Evolutionary conservation across 2,888 invertebrate genomes (phyloP), one percentile per base, ranked within the genome.

Genomic region (Linhomoeus sp.): DNA sequence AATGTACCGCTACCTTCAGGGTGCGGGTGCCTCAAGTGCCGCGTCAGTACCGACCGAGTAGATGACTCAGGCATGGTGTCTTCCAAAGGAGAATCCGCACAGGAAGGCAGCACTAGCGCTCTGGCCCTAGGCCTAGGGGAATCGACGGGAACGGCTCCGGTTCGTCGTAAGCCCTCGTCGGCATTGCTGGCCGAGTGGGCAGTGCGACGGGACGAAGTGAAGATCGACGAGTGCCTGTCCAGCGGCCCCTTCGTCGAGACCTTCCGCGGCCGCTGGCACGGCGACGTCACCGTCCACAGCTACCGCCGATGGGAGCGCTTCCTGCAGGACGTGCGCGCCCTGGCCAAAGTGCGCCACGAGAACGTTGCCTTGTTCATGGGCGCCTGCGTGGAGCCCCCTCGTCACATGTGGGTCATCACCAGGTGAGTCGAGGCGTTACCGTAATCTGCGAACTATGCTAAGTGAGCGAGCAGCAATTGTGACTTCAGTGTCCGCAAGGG

Each of bases 291-390:
- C 22, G 17, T 43, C 5, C 43, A 43, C 22, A 2, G 9, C 3
- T 43, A 43, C 43, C 25, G 25, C n/a, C 33, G 19, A 12, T 7
- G 15, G 29, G 33, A 43, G n/a, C 43, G 43, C 15, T 43, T 43
- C 47, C 50, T 24, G 45, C 44, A 35, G 2, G 61, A 65, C 39
- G 63, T 69, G 45, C 58, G 59, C 29, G 63, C 59, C 33, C 57
- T 69, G 46, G 64, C 64, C 50, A 62, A 65, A 53, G 66, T 69
- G 15, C 60, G 69, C 1, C 69, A 69, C 52, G 69, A 69, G 51
- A 70, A 69, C 55, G 61, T 70, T 39, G 63, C 64, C 12, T 60
- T 70, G 17, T 69, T 70, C 55, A 69, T 69, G 69, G 69, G 69
- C 0, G 69, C 68, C 3, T 67, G 67, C 49, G 59, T 66, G 25